These are phyloP conservation scores for Danio rerio DNA, from an alignment of 2,113 vertebrate genomes.

Conservation along the genomic window GRCz12tu NC_133189.1:42183001-42183500, in stretches of 20 bases:
- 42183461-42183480: constrained; percentile 27
- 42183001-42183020: background rate
- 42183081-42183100: constrained; percentile 11
- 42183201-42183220: background rate
- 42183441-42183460: background rate
- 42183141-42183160: background rate
- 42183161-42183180: background rate
- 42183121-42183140: background rate
- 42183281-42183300: constrained; percentile 61
- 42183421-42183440: constrained; percentile 4
- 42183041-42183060: background rate
- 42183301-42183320: constrained; percentile 19
- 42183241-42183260: constrained; percentile 70
- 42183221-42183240: constrained; percentile 48
- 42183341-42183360: background rate
- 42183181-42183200: background rate
- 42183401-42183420: constrained; percentile 12
- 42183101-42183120: background rate
- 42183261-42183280: constrained; percentile 53
- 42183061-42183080: constrained; percentile 20
- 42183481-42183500: background rate
- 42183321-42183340: background rate
- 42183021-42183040: background rate
- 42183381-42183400: background rate
- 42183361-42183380: constrained; percentile 7